Base-by-base conservation (phyloP, 30 jellyfish, hydroid and myxozoan genomes). In the Haliclystus octoradiatus region DNA sequence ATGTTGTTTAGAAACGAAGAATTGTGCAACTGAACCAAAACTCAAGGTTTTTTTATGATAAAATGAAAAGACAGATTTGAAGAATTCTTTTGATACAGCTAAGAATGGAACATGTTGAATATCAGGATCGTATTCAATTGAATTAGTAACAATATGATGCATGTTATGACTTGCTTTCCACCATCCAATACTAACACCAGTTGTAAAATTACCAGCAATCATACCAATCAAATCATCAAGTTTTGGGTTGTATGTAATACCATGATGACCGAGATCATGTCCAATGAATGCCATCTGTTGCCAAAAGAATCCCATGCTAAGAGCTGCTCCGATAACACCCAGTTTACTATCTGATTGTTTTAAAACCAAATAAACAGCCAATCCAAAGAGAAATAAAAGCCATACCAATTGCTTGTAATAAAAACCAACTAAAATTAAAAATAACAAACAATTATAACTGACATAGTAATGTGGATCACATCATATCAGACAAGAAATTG, bases 211-310 rank as follows among this genome's bases (percentile, higher is more conserved):
- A 34, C 98, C 98, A 53, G 80, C 40, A 52, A 89, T 15, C 32
- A 63, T 31, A 19, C 93, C 98, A 71, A 71, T 49, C 50, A 32
- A 22, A 49, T 89, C 95, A 60, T 89, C 98, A 3, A 51, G 1
- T 28, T 71, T 81, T 29, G 80, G 40, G 52, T 67, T 72, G 30
- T 82, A 91, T 14, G 98, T 81, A 34, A 89, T 90, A 34, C 82
- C 86, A 50, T 89, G 98, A 50, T 89, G 98, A 0, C 98, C 98
- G 34, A 89, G 69, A 28, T 89, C 98, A 64, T 89, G 98, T 40
- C 98, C 98, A 34, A 89, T 71, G 68, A 89, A 89, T 40, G 98
- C 98, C 84, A 89, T 63, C 46, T 89, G 98, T 65, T 89, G 98
- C 95, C 95, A 89, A 51, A 76, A 81, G 46, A 89, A 69, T 1